A percentile compares a stretch with the other conserved stretches of the same genome.
Conservation (phyloP, 2,113 vertebrate species). For the Centropus unirufus region DNA sequence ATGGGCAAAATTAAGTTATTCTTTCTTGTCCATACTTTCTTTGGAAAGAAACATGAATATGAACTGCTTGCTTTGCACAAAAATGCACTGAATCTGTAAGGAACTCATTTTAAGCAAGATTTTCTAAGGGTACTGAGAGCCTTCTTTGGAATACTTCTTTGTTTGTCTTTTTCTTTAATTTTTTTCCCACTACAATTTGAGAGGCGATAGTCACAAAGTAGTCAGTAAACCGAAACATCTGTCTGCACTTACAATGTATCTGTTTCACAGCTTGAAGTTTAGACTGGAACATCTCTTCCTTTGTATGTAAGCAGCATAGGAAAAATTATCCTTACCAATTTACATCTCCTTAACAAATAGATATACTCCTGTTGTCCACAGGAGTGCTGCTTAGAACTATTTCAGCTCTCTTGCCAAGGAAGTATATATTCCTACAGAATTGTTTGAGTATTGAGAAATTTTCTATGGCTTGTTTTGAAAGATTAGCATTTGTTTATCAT, state of each 20-base stretch:
- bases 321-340: constrained; percentile 11
- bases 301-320: not conserved
- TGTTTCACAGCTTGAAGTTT: constrained; percentile 30
- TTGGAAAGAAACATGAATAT: not conserved
- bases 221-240: constrained; percentile 13
- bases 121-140: not conserved
- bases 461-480: not conserved
- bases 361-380: not conserved
- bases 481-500: not conserved
- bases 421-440: not conserved
- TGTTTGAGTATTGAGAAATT: not conserved
- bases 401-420: not conserved
- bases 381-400: not conserved
- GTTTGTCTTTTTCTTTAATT: not conserved
- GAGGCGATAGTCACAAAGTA: not conserved
- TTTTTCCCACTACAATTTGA: not conserved
- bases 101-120: not conserved
- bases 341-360: not conserved
- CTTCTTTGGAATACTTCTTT: not conserved
- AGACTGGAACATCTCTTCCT: not conserved
- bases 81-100: not conserved
- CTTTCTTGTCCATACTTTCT: not conserved
- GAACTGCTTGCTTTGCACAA: not conserved
- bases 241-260: not conserved
- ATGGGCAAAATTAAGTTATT: not conserved